Base-by-base conservation (phyloP, 2,888 invertebrate genomes). In the Hymenopus coronatus region DNA sequence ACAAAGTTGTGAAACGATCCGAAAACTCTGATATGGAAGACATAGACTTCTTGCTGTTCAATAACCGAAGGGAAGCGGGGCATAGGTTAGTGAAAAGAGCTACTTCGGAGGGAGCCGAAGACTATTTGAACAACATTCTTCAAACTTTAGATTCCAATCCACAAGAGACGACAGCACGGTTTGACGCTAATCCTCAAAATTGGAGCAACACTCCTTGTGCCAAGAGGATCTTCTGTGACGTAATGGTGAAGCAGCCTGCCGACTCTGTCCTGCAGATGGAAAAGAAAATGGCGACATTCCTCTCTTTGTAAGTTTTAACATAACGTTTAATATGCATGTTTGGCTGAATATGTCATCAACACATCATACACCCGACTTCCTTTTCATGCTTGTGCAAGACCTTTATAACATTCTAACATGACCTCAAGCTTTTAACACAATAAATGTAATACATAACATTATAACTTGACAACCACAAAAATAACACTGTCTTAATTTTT, bases 201-300 rank as follows among this genome's bases (percentile, higher is more conserved):
- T 97, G 97, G 97, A 94, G 95, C 54, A 96, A 96, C 92, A 96
- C 97, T 3, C 96, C 96, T 88, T 97, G 97, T 92, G 96, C 97
- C 4, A 97, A 97, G 92, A 95, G 94, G 91, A 95, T 97, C 91
- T 97, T 97, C 93, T 97, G 97, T 93, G 96, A 96, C 91, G 96
- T 96, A 84, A 96, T 97, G 94, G 93, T 96, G 83, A 94, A 95
- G 89, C 96, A 96, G 91, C 94, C 95, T 88, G 94, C 95, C 2
- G 97, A 97, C 92, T 96, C 96, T 46, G 93, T 96, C 90, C 94
- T 96, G 91, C 94, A 96, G 84, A 97, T 97, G 97, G 97, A 97
- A 93, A 97, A 97, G 94, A 96, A 96, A 92, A 97, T 97, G 96
- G 95, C 96, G 91, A 95, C 95, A 87, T 94, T 97, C 91, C 93